These are phyloP conservation scores for Graptemys geographica DNA, from an alignment of 2,797 vertebrate species.

Conservation along the genomic window DNA sequence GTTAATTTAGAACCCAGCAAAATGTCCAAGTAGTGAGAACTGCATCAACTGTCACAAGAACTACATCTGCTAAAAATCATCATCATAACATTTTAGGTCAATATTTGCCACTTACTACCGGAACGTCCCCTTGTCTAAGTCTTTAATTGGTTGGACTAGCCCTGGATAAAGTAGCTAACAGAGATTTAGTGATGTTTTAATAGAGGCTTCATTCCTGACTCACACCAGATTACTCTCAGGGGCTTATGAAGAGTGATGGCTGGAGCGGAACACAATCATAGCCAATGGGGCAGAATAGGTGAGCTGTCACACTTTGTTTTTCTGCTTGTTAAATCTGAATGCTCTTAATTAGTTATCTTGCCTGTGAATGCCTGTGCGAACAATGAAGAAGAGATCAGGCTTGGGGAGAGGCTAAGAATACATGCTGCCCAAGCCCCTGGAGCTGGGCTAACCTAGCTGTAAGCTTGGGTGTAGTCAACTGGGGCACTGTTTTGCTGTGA, in stretches of 20 bases:
- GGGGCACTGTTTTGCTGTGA: slow-evolving; percentile 34
- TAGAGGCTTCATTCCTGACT: slow-evolving; percentile 66
- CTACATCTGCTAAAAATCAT: not conserved
- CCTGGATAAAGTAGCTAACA: slow-evolving; percentile 78
- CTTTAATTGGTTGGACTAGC: slow-evolving; percentile 76
- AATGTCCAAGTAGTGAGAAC: not conserved
- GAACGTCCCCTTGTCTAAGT: slow-evolving; percentile 52
- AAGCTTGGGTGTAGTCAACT: slow-evolving; percentile 31
- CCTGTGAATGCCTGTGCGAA: slow-evolving; percentile 45
- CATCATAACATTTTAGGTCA: slow-evolving; percentile 9
- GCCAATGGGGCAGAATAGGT: slow-evolving; percentile 78
- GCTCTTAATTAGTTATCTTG: slow-evolving; percentile 86
- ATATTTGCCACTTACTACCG: slow-evolving; percentile 45
- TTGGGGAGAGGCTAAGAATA: slow-evolving; percentile 59
- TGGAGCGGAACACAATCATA: slow-evolving; percentile 36
- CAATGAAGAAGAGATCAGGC: slow-evolving; percentile 33
- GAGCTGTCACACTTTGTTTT: slow-evolving; percentile 87
- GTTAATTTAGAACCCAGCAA: not conserved
- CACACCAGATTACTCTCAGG: slow-evolving; percentile 29
- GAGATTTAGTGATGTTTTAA: slow-evolving; percentile 78
- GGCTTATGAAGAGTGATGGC: slow-evolving; percentile 40
- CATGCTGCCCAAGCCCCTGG: slow-evolving; percentile 20
- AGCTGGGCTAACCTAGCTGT: not conserved
- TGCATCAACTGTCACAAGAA: not conserved
- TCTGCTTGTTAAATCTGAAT: slow-evolving; percentile 89